Conservation (phyloP, 2,888 invertebrate species). For the Eristalis intricaria region DNA sequence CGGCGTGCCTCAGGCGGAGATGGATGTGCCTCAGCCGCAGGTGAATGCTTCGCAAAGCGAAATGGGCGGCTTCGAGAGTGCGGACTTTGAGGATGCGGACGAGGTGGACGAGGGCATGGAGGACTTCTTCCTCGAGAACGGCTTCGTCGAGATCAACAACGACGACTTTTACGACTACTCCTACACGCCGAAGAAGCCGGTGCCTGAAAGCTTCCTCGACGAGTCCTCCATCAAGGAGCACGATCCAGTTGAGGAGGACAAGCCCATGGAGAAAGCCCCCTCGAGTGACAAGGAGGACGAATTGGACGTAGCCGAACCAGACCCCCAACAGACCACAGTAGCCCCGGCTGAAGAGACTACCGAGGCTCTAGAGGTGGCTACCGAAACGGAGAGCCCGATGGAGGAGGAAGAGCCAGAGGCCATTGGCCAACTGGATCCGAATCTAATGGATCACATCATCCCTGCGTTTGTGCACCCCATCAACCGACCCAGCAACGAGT, state of each 20-base stretch:
- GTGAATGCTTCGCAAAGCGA: not conserved
- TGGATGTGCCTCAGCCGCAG: not conserved
- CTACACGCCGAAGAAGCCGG: slow-evolving; percentile 7
- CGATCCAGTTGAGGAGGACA: not conserved
- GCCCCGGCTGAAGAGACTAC: not conserved
- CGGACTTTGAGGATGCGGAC: slow-evolving; percentile 13
- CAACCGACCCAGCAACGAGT: slow-evolving; percentile 47
- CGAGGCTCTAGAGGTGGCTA: not conserved
- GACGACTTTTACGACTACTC: slow-evolving; percentile 44
- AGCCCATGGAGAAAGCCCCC: not conserved
- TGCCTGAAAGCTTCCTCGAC: not conserved
- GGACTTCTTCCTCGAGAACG: slow-evolving; percentile 51
- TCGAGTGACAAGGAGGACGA: not conserved
- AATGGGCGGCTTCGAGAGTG: not conserved
- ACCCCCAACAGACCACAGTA: not conserved
- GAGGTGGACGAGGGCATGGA: slow-evolving; percentile 19
- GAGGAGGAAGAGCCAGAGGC: slow-evolving; percentile 3
- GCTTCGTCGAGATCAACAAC: slow-evolving; percentile 42
- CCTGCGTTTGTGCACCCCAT: slow-evolving; percentile 62
- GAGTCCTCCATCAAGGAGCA: not conserved
- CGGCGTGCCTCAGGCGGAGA: not conserved
- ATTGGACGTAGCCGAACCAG: not conserved
- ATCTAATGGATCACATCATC: slow-evolving; percentile 19
- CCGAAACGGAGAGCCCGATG: not conserved
- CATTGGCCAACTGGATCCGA: not conserved